Base-by-base conservation (phyloP, 1,140 invertebrate species). In the silkworm (Bombyx mori) region DNA sequence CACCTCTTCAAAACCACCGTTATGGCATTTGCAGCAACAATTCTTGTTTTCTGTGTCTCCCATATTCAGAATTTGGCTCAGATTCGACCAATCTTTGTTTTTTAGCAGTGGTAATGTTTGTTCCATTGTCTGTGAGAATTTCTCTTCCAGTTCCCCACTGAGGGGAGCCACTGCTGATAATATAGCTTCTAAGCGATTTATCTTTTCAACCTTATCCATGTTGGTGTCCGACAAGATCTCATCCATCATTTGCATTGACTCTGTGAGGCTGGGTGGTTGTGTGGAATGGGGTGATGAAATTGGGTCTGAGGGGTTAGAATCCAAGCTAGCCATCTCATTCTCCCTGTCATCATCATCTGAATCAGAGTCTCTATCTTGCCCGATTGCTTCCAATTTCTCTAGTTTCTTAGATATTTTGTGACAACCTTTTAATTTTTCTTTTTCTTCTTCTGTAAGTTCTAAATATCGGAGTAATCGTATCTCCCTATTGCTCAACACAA, bases 331-430 rank as follows among this genome's bases (percentile, higher is more conserved):
- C 88, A 94, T 94, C 62, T 94, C 93, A 48, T 90, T 89, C 62
- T 94, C 93, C 53, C 93, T 92, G 50, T 93, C 92, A 59, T 94
- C 92, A 57, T 93, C 91, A 62, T 92, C 91, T 10, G 90, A 90
- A 64, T 93, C 92, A 58, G 91, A 93, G 67, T 92, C 91, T 59
- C 88, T 91, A 63, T 93, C 93, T 68, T 93, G 92, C 35, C 89
- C 91, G 71, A 90, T 90, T 62, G 90, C 94, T 86, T 96, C 94
- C 55, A 98, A 86, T 82, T 97, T 96, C 76, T 98, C 96, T 50
- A 98, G 82, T 81, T 98, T 98, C 68, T 94, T 95, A 0, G 96
- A 96, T 52, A 98, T 96, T 88, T 98, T 98, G 61, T 96, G 93
- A 62, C 94, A 97, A 8, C 95, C 94, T 86, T 96, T 96, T 1